phyloP scores from a whole-genome alignment of 2,113 vertebrate species.

The Camarhynchus parvulus region DNA sequence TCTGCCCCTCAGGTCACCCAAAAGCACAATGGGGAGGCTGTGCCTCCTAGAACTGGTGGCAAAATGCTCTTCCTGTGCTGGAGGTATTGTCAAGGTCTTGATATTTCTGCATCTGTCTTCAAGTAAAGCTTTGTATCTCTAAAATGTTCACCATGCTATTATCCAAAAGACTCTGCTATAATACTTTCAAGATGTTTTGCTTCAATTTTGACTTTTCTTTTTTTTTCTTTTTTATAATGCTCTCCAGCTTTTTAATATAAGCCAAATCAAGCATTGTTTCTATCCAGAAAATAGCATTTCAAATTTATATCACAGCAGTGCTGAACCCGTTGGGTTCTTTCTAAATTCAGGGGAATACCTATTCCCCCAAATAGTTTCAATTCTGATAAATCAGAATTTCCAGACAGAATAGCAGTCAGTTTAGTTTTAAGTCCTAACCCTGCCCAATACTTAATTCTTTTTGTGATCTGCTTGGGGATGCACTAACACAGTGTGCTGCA shows the following conservation, averaged over 20 bases:
- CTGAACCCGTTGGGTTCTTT: background rate
- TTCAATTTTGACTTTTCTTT: background rate
- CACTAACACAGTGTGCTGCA: background rate
- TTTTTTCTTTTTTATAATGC: background rate
- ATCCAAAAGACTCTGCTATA: slow-evolving; percentile 35
- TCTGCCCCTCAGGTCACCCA: background rate
- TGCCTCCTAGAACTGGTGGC: background rate
- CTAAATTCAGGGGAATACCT: background rate
- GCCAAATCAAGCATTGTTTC: slow-evolving; percentile 27
- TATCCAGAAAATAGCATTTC: slow-evolving; percentile 2
- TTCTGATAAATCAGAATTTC: slow-evolving; percentile 9
- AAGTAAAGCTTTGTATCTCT: slow-evolving; percentile 23
- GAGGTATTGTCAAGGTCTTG: background rate
- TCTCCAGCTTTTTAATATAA: slow-evolving; percentile 30
- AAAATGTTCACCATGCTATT: background rate
- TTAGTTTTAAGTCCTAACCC: background rate
- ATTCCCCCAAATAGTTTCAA: background rate
- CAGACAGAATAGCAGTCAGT: background rate
- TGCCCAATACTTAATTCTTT: background rate
- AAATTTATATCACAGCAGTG: slow-evolving; percentile 11
- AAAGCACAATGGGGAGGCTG: background rate
- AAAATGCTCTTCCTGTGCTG: background rate
- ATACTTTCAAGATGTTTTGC: slow-evolving; percentile 58
- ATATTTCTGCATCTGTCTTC: slow-evolving; percentile 33
- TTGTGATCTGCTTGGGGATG: background rate